A percentile compares a stretch with the other conserved stretches of the same genome.
Evolutionary conservation across 1,140 invertebrate genomes (phyloP).

Genomic region (Monomorium pharaonis): DNA sequence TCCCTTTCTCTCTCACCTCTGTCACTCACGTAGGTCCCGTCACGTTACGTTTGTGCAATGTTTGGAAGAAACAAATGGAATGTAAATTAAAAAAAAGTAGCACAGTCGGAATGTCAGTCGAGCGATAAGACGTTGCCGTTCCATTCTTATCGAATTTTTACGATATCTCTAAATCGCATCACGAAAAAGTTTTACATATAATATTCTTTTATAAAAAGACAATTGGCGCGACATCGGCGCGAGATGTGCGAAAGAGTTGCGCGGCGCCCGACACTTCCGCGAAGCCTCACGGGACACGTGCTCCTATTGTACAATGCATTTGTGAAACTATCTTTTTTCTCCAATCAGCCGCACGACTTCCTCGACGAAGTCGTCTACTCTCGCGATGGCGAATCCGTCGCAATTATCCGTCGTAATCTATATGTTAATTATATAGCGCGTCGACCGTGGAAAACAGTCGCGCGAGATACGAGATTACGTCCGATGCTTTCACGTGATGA

Average conservation of each 20-base stretch:
- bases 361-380: background rate
- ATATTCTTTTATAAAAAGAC: background rate
- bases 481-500: background rate
- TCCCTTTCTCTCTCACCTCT: background rate
- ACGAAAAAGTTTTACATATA: background rate
- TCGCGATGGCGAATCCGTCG: background rate
- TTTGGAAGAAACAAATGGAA: background rate
- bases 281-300: background rate
- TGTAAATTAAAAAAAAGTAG: background rate
- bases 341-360: background rate
- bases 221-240: background rate
- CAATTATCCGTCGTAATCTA: background rate
- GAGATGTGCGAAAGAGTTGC: background rate
- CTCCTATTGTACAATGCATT: background rate
- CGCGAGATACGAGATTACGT: background rate
- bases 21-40: too few relatives aligned
- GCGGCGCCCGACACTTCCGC: too few relatives aligned
- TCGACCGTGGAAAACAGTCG: background rate
- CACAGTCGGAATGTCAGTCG: background rate
- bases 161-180: background rate
- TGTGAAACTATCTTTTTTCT: background rate
- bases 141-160: conserved; percentile 42
- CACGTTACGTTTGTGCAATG: background rate
- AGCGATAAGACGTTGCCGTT: conserved; percentile 3
- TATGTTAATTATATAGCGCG: background rate